These are phyloP conservation scores for Leontopithecus rosalia DNA, from an alignment of 2,797 vertebrate species.

Conservation along the genomic window DNA sequence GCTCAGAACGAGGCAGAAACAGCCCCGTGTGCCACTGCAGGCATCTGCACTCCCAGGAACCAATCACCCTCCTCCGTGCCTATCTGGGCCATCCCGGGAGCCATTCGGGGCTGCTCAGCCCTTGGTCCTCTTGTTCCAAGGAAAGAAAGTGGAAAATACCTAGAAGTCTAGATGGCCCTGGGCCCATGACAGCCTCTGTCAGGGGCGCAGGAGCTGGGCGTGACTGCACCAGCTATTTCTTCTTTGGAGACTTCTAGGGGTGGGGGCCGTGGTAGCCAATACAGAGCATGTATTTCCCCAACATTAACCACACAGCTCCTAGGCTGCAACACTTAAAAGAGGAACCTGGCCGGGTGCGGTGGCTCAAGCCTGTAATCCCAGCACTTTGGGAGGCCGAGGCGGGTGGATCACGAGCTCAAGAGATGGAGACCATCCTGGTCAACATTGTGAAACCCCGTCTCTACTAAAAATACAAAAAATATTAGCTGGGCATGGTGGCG, in stretches of 20 bases:
- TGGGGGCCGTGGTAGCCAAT: rapidly evolving
- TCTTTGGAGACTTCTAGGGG: neutral
- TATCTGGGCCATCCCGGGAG: rapidly evolving
- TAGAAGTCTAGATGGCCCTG: rapidly evolving
- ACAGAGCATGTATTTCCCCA: rapidly evolving
- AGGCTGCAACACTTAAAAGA: neutral
- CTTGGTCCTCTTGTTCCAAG: no score
- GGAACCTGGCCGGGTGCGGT: neutral
- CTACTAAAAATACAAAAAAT: no score
- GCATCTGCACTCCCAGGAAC: rapidly evolving
- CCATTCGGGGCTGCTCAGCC: neutral
- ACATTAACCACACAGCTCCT: rapidly evolving
- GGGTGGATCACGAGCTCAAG: no score
- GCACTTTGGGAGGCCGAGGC: no score
- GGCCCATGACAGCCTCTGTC: rapidly evolving
- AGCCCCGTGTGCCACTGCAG: neutral
- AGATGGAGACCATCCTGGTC: no score
- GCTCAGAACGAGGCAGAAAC: neutral
- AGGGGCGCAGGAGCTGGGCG: rapidly evolving
- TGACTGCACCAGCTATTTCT: rapidly evolving
- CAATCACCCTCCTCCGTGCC: rapidly evolving
- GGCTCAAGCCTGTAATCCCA: no score
- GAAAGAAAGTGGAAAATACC: neutral
- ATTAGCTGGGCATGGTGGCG: no score
- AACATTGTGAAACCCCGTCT: no score